phyloP scores from a whole-genome alignment of 2,113 vertebrate species.

The Tyrannus savana region DNA sequence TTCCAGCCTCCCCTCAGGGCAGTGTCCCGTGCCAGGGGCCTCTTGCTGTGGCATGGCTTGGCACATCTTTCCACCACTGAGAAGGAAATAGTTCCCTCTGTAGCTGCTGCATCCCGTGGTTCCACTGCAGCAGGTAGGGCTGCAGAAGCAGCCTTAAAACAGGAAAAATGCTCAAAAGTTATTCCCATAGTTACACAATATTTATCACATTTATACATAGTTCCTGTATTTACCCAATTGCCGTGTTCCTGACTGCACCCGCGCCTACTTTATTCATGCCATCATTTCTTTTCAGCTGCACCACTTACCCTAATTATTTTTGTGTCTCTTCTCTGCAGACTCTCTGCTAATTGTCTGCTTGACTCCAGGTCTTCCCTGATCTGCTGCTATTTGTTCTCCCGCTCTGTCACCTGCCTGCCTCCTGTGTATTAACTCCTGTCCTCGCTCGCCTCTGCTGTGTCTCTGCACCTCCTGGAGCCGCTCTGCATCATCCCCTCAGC shows the following conservation, averaged over 20 bases:
- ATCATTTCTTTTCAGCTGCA: conserved; percentile 23
- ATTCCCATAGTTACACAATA: background rate
- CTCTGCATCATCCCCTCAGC: background rate
- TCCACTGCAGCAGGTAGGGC: background rate
- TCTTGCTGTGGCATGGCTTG: background rate
- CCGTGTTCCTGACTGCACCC: background rate
- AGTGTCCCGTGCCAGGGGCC: background rate
- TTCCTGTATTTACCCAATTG: background rate
- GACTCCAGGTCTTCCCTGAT: conserved; percentile 8
- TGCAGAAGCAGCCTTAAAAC: background rate
- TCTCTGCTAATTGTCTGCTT: conserved; percentile 28
- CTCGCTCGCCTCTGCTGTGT: background rate
- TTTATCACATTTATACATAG: background rate
- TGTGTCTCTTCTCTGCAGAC: conserved; percentile 27
- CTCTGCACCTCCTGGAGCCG: background rate
- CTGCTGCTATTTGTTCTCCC: background rate
- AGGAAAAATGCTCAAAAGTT: background rate
- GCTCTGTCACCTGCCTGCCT: background rate
- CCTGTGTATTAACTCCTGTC: background rate
- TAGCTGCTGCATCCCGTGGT: background rate
- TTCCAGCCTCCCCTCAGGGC: background rate
- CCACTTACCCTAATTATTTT: conserved; percentile 40
- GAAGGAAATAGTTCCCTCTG: background rate
- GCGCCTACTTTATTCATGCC: background rate
- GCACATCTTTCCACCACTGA: background rate